A percentile compares a stretch with the other conserved stretches of the same genome.
Conservation (phyloP, 2,113 vertebrate genomes). For the Myotis yumanensis region DNA sequence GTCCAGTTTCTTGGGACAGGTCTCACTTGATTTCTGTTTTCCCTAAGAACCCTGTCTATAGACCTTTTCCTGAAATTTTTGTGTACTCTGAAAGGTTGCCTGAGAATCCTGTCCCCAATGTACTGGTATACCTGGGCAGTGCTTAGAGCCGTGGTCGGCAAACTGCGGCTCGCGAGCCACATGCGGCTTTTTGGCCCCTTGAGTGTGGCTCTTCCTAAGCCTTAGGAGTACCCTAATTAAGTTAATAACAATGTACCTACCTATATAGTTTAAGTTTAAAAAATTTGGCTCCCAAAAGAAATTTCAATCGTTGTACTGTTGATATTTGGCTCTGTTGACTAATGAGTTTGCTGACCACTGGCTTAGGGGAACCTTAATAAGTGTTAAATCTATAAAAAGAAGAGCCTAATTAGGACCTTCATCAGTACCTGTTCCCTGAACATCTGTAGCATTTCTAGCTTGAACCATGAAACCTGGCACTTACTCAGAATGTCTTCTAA, state of each 20-base stretch:
- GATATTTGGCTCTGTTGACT: too few relatives aligned
- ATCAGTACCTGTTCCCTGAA: neutral
- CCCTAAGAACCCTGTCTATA: neutral
- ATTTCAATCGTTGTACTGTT: too few relatives aligned
- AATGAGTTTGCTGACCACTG: too few relatives aligned
- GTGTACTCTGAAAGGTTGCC: neutral
- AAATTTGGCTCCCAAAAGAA: too few relatives aligned
- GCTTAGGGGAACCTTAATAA: neutral
- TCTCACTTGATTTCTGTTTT: neutral
- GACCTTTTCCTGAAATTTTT: neutral
- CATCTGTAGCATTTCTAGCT: neutral
- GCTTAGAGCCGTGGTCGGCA: neutral
- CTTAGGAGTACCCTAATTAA: too few relatives aligned
- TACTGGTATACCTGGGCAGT: neutral
- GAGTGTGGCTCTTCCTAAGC: too few relatives aligned
- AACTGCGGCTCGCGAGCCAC: too few relatives aligned
- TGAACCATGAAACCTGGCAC: neutral
- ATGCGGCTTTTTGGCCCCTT: too few relatives aligned
- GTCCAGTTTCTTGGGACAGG: neutral
- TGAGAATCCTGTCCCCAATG: neutral
- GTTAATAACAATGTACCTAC: too few relatives aligned
- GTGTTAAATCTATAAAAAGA: neutral
- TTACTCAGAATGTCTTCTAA: neutral
- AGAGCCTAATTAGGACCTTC: neutral
- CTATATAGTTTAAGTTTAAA: too few relatives aligned